phyloP scores from a whole-genome alignment of 2,888 invertebrate genomes.

The Drosophila peninsularis region DNA sequence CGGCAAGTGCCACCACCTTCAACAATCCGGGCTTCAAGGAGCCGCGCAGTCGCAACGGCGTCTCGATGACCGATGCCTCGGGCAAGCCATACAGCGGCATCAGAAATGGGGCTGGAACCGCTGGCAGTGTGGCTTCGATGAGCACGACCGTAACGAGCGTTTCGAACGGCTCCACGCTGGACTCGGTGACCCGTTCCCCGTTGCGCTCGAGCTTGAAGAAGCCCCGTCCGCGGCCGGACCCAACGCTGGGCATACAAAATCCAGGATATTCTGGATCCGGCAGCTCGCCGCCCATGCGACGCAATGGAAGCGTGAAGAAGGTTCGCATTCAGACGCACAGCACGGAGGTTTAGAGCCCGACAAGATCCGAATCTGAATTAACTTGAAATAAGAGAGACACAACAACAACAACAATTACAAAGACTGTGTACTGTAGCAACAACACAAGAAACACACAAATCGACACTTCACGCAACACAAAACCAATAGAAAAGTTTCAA shows the following conservation, averaged over 20 bases:
- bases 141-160: constrained; percentile 90
- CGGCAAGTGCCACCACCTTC: constrained; percentile 89
- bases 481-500: constrained; percentile 25
- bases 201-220: constrained; percentile 93
- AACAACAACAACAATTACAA: constrained; percentile 58
- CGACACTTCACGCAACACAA: constrained; percentile 44
- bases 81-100: constrained; percentile 91
- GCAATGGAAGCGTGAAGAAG: constrained; percentile 95
- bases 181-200: constrained; percentile 87
- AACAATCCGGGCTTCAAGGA: constrained; percentile 95
- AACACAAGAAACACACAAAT: constrained; percentile 35
- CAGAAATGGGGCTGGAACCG: constrained; percentile 85
- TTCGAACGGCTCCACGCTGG: constrained; percentile 85
- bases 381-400: constrained; percentile 42
- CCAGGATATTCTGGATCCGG: constrained; percentile 90
- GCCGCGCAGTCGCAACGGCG: constrained; percentile 85
- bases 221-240: constrained; percentile 86
- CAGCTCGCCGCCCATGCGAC: constrained; percentile 92
- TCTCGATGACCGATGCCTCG: constrained; percentile 94
- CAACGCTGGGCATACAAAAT: constrained; percentile 93
- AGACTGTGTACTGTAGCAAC: constrained; percentile 77
- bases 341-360: constrained; percentile 89
- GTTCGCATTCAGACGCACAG: constrained; percentile 96
- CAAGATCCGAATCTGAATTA: constrained; percentile 6
- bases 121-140: constrained; percentile 90